Conservation (phyloP, 2,888 invertebrate genomes). For the Plebejus melissa region DNA sequence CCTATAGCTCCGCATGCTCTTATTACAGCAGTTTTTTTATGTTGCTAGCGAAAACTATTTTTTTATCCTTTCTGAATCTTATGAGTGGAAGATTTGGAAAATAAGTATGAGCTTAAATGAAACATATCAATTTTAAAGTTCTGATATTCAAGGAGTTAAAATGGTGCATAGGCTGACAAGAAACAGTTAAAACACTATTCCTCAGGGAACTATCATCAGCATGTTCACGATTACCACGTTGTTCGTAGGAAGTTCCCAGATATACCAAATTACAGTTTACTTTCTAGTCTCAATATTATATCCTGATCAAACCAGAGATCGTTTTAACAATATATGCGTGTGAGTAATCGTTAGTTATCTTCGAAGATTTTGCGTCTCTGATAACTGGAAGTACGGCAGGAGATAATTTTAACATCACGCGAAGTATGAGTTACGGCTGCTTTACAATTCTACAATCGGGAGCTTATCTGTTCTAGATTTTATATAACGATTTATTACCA, state of each 20-base stretch:
- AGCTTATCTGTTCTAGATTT: conserved; percentile 24
- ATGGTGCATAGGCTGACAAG: too few relatives aligned
- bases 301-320: background rate
- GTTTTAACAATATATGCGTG: conserved; percentile 20
- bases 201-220: too few relatives aligned
- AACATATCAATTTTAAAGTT: background rate
- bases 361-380: conserved; percentile 25
- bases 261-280: background rate
- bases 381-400: conserved; percentile 27
- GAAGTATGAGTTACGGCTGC: conserved; percentile 27
- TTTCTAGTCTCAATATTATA: background rate
- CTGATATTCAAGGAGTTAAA: background rate
- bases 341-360: conserved; percentile 27
- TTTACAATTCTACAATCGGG: conserved; percentile 19
- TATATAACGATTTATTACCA: background rate
- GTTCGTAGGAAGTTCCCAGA: background rate
- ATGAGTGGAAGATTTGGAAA: too few relatives aligned
- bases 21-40: background rate
- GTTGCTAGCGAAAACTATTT: background rate
- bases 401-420: conserved; percentile 31
- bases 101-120: too few relatives aligned
- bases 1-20: background rate
- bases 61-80: too few relatives aligned
- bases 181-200: too few relatives aligned
- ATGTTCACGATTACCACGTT: too few relatives aligned